Evolutionary conservation across 1,140 invertebrate genomes (phyloP).

Genomic region (Zeugodacus cucurbitae): DNA sequence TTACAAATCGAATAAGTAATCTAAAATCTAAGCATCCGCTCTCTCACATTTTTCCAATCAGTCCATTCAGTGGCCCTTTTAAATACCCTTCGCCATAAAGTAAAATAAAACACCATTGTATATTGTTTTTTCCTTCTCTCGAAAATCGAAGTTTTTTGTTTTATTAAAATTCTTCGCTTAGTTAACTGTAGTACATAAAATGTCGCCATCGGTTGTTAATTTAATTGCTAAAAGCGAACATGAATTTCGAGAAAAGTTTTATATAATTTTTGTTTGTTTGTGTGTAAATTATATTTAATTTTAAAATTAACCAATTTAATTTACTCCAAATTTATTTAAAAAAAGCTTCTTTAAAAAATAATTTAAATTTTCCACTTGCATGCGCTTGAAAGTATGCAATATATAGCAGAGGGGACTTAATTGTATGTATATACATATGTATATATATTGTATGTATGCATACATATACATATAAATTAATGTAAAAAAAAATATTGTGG

Average conservation of each 20-base stretch:
- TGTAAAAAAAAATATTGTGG: background rate
- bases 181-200: background rate
- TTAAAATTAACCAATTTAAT: slow-evolving; percentile 12
- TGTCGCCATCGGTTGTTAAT: background rate
- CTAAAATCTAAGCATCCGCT: too few relatives aligned
- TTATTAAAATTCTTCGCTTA: background rate
- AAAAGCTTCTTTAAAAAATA: background rate
- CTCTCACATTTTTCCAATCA: too few relatives aligned
- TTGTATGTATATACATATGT: background rate
- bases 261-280: background rate
- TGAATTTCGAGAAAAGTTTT: slow-evolving; percentile 21
- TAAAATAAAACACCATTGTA: background rate
- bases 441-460: background rate
- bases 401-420: background rate
- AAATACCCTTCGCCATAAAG: too few relatives aligned
- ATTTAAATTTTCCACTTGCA: background rate
- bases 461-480: background rate
- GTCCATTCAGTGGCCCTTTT: too few relatives aligned
- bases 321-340: background rate
- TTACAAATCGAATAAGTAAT: too few relatives aligned
- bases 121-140: slow-evolving; percentile 30
- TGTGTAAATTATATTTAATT: slow-evolving; percentile 2
- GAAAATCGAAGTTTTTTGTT: background rate
- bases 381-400: background rate
- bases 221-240: background rate